Evolutionary conservation across 2,888 invertebrate species (phyloP).

Genomic region (Eupithecia pulchellata): DNA sequence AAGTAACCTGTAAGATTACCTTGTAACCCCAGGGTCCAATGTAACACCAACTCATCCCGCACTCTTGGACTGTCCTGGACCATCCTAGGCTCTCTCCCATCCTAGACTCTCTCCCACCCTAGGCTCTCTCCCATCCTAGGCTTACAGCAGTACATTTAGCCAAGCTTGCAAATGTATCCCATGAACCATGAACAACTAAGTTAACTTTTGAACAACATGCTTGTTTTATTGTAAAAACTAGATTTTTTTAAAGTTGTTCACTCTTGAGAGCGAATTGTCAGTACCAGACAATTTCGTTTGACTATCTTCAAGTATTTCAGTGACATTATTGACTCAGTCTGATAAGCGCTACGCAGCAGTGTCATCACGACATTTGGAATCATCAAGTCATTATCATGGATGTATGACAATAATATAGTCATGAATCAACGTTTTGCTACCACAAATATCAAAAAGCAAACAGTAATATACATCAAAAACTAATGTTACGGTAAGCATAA

Average conservation of each 20-base stretch:
- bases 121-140: constrained; percentile 27
- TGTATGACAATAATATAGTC: constrained; percentile 45
- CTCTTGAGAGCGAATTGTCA: background rate
- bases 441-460: background rate
- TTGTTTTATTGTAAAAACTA: background rate
- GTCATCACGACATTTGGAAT: background rate
- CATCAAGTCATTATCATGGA: constrained; percentile 37
- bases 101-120: too few relatives aligned
- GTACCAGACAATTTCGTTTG: background rate
- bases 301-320: background rate
- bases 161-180: constrained; percentile 42
- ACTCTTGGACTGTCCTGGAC: constrained; percentile 78
- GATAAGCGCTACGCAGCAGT: background rate
- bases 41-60: constrained; percentile 78
- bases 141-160: constrained; percentile 69
- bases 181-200: too few relatives aligned
- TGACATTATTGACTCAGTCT: background rate
- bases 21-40: constrained; percentile 80
- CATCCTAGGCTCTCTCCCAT: constrained; percentile 53
- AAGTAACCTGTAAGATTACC: constrained; percentile 46
- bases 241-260: too few relatives aligned
- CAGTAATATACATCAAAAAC: background rate
- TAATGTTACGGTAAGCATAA: background rate
- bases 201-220: background rate
- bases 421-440: constrained; percentile 14